Base-by-base conservation (phyloP, 2,888 invertebrate species). In the Zygothrica quintamaculata region DNA sequence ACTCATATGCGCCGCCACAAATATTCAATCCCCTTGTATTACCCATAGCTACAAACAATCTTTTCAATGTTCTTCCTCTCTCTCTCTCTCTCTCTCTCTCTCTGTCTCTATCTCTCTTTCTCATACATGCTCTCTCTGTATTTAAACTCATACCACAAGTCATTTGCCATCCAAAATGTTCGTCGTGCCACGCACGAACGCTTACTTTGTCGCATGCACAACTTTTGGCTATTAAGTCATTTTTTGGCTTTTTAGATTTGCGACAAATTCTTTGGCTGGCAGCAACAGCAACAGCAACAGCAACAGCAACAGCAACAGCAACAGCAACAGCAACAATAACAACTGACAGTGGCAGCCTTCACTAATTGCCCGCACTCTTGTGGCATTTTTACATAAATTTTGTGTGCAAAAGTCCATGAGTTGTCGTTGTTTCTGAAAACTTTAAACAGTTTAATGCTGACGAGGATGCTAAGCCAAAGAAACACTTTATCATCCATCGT, bases 201-300 rank as follows among this genome's bases (percentile, higher is more conserved):
- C 87, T 84, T 84, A 84, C 87, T 82, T 87, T 82, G 86, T 87
- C 86, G 87, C 81, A 82, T 85, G 87, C 81, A 65, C 80, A 81
- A 81, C 85, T 87, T 82, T 74, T 78, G 79, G 80, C 80, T 87
- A 87, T 82, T 82, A 87, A 82, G 88, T 87, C 87, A 82, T 85
- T 85, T 87, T 87, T 82, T 81, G 87, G 87, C 87, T 84, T 81
- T 81, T 87, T 81, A 84, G 71, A 87, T 87, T 82, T 87, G 73
- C 87, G 82, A 82, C 87, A 82, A 81, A 81, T 85, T 84, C 73
- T 65, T 46, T 47, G 44, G 25, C 34, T 60, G 59, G 62, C 64
- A 47, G 44, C 61, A 57, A 11, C 44, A 43, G 33, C 29, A 34
- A 13, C 11, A 26, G 9, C 34, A 39, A 5, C 47, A 48, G 9